Percentiles rank a stretch among this genome's conserved stretches.
These are phyloP conservation scores for Nomada lathburiana DNA, from an alignment of 2,888 invertebrate genomes.

Conservation along the genomic window DNA sequence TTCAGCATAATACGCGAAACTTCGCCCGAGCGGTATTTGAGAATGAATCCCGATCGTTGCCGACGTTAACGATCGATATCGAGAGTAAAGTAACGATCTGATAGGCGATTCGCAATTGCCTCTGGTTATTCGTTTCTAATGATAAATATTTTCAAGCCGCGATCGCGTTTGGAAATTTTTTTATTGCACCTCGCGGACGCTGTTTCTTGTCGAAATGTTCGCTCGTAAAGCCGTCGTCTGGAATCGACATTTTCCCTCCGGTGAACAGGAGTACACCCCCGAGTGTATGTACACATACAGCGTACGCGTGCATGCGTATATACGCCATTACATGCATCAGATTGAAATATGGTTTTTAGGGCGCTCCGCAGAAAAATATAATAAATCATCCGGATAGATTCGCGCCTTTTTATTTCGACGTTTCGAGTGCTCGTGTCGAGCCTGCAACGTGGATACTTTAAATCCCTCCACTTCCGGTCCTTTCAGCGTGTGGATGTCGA, in stretches of 20 bases:
- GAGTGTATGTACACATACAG: neutral
- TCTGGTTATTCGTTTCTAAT: constrained; percentile 8
- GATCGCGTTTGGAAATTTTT: constrained; percentile 19
- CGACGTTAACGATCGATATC: neutral
- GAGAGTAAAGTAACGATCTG: constrained; percentile 7
- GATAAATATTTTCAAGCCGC: neutral
- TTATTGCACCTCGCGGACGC: constrained; percentile 1
- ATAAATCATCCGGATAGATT: constrained; percentile 51
- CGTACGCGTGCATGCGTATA: neutral
- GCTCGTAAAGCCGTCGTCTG: constrained; percentile 11
- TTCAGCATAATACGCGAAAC: neutral
- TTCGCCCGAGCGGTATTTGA: constrained; percentile 8
- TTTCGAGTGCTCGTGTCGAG: constrained; percentile 40
- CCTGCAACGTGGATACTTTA: constrained; percentile 29
- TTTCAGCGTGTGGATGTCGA: neutral
- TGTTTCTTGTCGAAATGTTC: constrained; percentile 28
- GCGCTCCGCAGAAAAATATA: constrained; percentile 34
- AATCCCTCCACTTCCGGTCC: constrained; percentile 17
- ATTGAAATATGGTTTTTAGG: constrained; percentile 58
- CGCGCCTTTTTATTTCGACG: constrained; percentile 46
- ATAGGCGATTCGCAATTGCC: neutral
- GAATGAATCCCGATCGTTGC: neutral
- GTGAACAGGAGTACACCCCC: neutral
- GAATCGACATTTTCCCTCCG: constrained; percentile 10
- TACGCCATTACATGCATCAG: constrained; percentile 45